Percentiles rank a stretch among this genome's conserved stretches.
These are phyloP conservation scores for Hydraecia micacea DNA, from an alignment of 2,888 invertebrate species.

Conservation along the genomic window DNA sequence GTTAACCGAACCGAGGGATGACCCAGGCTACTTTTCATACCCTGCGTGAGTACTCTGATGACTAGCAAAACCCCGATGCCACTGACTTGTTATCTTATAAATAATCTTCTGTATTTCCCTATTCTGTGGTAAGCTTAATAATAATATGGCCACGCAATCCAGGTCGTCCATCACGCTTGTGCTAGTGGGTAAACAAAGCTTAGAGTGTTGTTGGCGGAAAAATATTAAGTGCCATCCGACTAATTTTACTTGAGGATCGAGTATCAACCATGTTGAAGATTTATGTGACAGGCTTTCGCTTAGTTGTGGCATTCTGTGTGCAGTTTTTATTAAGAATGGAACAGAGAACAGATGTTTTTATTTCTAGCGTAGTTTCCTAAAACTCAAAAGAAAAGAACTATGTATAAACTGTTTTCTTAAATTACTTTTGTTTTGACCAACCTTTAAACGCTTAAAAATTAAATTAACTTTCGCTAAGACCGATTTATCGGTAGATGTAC, in stretches of 20 bases:
- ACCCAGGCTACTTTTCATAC: background rate
- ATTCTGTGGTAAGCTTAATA: constrained; percentile 20
- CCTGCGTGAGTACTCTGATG: background rate
- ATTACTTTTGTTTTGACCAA: background rate
- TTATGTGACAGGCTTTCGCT: background rate
- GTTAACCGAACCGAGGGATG: too few relatives aligned
- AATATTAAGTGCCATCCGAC: constrained; percentile 55
- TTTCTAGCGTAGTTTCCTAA: background rate
- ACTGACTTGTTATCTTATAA: background rate
- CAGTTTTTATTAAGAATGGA: constrained; percentile 3
- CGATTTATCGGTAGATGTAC: background rate
- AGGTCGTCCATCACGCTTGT: constrained; percentile 58
- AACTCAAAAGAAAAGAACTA: background rate
- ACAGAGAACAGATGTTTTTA: background rate
- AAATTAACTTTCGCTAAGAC: background rate
- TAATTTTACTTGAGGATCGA: constrained; percentile 63
- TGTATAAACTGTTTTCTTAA: background rate
- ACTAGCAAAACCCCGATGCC: background rate
- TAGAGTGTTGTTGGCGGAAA: constrained; percentile 53
- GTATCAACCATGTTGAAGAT: constrained; percentile 43
- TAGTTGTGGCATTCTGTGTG: constrained; percentile 7
- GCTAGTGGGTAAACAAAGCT: constrained; percentile 62
- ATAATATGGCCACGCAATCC: constrained; percentile 30
- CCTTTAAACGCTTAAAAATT: background rate
- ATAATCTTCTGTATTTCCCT: background rate